phyloP scores from a whole-genome alignment of 2,797 vertebrate genomes.

The Arctocebus calabarensis region DNA sequence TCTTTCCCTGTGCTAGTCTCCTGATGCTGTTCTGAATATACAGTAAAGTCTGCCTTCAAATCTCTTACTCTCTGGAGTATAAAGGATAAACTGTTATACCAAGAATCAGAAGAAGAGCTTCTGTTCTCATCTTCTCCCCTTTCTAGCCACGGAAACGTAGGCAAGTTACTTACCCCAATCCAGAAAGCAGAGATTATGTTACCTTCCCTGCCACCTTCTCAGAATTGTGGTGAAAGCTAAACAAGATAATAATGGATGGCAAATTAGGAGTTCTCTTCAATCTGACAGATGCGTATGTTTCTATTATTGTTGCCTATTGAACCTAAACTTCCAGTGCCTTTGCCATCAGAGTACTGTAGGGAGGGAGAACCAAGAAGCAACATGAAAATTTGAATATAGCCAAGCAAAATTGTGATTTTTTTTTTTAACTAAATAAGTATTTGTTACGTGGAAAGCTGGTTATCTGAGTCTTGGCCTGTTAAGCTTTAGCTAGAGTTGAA shows the following conservation, averaged over 20 bases:
- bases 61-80: background rate
- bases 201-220: background rate
- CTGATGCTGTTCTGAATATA: background rate
- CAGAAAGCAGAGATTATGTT: constrained; percentile 22
- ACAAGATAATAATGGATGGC: background rate
- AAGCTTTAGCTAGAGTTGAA: constrained; percentile 24
- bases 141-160: background rate
- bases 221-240: constrained; percentile 1
- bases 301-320: background rate
- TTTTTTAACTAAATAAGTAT: background rate
- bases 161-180: background rate
- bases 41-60: background rate
- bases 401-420: background rate
- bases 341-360: background rate
- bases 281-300: background rate
- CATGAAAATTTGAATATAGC: background rate
- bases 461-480: background rate
- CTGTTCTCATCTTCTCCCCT: background rate
- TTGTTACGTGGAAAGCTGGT: background rate
- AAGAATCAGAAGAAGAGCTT: background rate
- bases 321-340: background rate
- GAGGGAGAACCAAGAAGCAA: background rate
- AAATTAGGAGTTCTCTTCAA: background rate
- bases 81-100: background rate
- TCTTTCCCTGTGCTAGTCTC: background rate